Evolutionary conservation across 2,797 vertebrate genomes (phyloP).

Genomic region (Furcifer pardalis): DNA sequence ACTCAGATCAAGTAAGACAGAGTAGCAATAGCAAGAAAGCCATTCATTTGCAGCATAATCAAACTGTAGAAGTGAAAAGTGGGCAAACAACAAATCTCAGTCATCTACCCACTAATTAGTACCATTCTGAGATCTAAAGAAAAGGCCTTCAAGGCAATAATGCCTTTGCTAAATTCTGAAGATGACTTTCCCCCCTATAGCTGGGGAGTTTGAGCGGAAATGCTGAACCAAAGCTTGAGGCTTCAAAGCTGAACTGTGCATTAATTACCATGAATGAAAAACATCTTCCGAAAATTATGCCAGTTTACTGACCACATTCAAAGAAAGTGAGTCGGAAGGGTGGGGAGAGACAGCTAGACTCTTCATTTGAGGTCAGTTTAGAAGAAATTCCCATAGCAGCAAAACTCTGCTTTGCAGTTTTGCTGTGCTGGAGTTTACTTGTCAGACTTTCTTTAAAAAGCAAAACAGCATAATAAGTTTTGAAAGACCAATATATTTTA

Average conservation of each 20-base stretch:
- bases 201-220: slow-evolving; percentile 16
- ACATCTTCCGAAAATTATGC: slow-evolving; percentile 8
- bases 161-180: slow-evolving; percentile 39
- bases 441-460: background rate
- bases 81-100: slow-evolving; percentile 45
- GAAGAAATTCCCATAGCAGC: slow-evolving; percentile 23
- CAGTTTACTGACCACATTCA: slow-evolving; percentile 15
- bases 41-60: slow-evolving; percentile 49
- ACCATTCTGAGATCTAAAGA: slow-evolving; percentile 43
- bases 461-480: background rate
- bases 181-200: slow-evolving; percentile 4
- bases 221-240: slow-evolving; percentile 14
- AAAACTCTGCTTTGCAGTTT: background rate
- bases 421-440: background rate
- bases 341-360: slow-evolving; percentile 1
- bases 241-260: slow-evolving; percentile 22
- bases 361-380: slow-evolving; percentile 30
- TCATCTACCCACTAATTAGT: slow-evolving; percentile 55
- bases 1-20: slow-evolving; percentile 45
- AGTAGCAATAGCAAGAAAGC: slow-evolving; percentile 30
- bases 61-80: slow-evolving; percentile 48
- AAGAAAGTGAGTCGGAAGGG: background rate
- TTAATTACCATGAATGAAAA: slow-evolving; percentile 31
- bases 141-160: slow-evolving; percentile 44
- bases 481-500: slow-evolving; percentile 7